Percentiles rank a stretch among this genome's conserved stretches.
phyloP scores from a whole-genome alignment of 2,113 vertebrate genomes.

The Mixornis gularis region DNA sequence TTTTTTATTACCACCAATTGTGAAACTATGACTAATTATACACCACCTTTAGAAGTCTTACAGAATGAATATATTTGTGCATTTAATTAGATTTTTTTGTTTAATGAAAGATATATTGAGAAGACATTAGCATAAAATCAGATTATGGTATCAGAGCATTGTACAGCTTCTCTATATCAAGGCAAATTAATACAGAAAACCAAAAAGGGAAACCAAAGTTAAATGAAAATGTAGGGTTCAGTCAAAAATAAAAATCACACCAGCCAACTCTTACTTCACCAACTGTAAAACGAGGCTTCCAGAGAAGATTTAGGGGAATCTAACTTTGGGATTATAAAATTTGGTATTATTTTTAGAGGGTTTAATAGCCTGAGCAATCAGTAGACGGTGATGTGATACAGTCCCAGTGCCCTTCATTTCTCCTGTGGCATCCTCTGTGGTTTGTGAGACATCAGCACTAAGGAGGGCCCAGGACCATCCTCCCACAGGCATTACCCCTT shows the following conservation, averaged over 20 bases:
- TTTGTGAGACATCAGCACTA: not conserved
- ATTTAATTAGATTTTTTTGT: not conserved
- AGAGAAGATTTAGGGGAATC: not conserved
- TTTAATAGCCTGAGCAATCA: not conserved
- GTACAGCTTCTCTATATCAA: not conserved
- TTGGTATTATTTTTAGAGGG: not conserved
- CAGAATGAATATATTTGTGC: not conserved
- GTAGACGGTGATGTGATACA: not conserved
- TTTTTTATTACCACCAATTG: not conserved
- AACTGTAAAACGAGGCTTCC: not conserved
- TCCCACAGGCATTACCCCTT: accelerated
- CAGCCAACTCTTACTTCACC: not conserved
- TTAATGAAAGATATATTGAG: not conserved
- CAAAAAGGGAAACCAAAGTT: not conserved
- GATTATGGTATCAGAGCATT: not conserved
- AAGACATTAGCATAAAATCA: not conserved
- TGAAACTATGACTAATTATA: not conserved
- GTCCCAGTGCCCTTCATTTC: not conserved
- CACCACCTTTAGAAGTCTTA: not conserved
- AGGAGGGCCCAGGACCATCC: not conserved
- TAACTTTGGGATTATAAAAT: not conserved
- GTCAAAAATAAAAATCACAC: not conserved
- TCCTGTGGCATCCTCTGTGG: not conserved
- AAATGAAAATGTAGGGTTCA: not conserved
- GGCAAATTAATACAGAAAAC: not conserved